Conservation (phyloP, 1,140 invertebrate species). For the Formica selysi region DNA sequence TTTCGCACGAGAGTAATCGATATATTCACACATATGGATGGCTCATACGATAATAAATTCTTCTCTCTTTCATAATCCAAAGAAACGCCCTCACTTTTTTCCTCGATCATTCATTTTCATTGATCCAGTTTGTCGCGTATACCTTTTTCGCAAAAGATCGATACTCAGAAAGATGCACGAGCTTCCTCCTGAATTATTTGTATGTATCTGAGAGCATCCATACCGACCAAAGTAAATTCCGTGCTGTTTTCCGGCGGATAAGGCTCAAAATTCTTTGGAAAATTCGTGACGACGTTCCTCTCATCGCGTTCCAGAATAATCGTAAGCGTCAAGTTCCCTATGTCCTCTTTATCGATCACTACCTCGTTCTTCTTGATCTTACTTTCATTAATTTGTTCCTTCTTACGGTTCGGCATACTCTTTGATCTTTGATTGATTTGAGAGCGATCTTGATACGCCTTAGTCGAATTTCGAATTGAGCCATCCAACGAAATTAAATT, state of each 20-base stretch:
- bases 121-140: background rate
- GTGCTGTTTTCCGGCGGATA: constrained; percentile 49
- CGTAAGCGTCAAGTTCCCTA: constrained; percentile 68
- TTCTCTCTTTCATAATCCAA: background rate
- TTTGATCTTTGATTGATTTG: constrained; percentile 7
- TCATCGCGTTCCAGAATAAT: constrained; percentile 73
- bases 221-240: constrained; percentile 51
- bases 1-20: constrained; percentile 13
- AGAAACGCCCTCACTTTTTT: background rate
- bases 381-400: background rate
- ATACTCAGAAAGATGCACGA: background rate
- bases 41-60: constrained; percentile 21
- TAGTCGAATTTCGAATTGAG: constrained; percentile 10
- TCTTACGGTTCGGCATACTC: background rate
- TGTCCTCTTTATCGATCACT: constrained; percentile 64
- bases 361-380: constrained; percentile 50
- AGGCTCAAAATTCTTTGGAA: constrained; percentile 67
- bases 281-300: constrained; percentile 57
- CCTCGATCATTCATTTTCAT: background rate
- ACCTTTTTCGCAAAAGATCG: constrained; percentile 21
- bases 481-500: background rate
- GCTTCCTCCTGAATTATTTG: constrained; percentile 56
- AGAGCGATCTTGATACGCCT: background rate
- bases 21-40: background rate
- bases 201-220: constrained; percentile 64